These are phyloP conservation scores for Eugnorisma glareosa DNA, from an alignment of 2,888 invertebrate species.

Conservation along the genomic window DNA sequence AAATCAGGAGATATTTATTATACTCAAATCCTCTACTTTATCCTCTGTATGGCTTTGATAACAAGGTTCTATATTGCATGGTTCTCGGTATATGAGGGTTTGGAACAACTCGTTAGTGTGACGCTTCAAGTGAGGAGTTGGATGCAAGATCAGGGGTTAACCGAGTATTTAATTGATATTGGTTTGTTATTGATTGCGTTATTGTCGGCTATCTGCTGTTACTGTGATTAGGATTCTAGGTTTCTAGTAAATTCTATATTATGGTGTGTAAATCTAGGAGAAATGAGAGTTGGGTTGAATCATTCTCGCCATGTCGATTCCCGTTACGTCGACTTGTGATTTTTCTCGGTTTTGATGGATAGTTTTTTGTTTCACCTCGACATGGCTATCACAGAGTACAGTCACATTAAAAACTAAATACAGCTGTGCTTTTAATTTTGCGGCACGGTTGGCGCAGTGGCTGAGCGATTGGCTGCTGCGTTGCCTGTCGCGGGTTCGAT, in stretches of 20 bases:
- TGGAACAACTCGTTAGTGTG: slow-evolving; percentile 79
- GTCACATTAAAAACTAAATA: no score
- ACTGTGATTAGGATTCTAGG: slow-evolving; percentile 49
- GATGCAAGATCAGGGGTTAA: slow-evolving; percentile 74
- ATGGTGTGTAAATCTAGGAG: slow-evolving; percentile 7
- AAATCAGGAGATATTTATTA: slow-evolving; percentile 77
- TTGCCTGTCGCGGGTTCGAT: no score
- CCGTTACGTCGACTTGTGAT: no score
- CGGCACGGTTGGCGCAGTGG: no score
- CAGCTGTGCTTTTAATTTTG: no score
- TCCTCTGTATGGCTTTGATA: slow-evolving; percentile 9
- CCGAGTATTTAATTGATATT: slow-evolving; percentile 72
- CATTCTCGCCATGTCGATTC: no score
- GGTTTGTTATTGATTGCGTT: slow-evolving; percentile 76
- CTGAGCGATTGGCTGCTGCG: no score
- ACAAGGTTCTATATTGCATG: slow-evolving; percentile 46
- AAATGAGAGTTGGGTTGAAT: slow-evolving; percentile 13
- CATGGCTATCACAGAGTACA: no score
- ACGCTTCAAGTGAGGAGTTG: slow-evolving; percentile 74
- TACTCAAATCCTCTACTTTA: slow-evolving; percentile 11
- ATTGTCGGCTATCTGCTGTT: slow-evolving; percentile 66
- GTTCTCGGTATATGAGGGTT: slow-evolving; percentile 45
- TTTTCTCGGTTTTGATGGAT: no score
- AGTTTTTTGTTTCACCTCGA: no score
- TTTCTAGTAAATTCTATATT: slow-evolving; percentile 5